Percentiles rank a stretch among this genome's conserved stretches.
Conservation (phyloP, 2,797 vertebrate species). For the Heterohyrax brucei region DNA sequence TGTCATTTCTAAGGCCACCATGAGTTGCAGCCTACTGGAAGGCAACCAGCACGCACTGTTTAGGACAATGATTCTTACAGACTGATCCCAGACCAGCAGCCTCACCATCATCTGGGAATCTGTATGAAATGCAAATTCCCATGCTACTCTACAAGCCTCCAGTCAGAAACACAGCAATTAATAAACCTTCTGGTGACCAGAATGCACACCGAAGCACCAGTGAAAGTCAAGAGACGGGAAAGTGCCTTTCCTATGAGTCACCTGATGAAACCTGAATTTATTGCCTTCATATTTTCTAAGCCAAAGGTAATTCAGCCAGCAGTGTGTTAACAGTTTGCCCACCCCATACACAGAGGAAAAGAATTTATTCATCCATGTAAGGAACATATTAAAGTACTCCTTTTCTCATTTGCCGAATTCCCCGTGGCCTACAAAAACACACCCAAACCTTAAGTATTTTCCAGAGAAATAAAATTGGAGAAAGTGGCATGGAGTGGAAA, state of each 20-base stretch:
- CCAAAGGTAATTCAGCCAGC: constrained; percentile 78
- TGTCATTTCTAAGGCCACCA: not conserved
- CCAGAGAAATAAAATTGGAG: constrained; percentile 41
- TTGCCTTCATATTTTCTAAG: constrained; percentile 77
- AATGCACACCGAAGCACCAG: not conserved
- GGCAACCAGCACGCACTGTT: not conserved
- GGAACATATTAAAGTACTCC: constrained; percentile 7
- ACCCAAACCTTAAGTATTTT: constrained; percentile 76
- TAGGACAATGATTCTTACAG: not conserved
- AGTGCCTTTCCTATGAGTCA: constrained; percentile 62
- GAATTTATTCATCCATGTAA: constrained; percentile 20
- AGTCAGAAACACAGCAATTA: not conserved
- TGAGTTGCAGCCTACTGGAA: not conserved
- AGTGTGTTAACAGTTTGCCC: constrained; percentile 59
- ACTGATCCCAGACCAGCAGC: not conserved
- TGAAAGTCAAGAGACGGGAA: not conserved
- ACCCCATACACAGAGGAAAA: constrained; percentile 34
- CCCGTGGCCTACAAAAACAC: constrained; percentile 40
- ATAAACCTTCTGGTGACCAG: not conserved
- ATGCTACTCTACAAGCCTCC: not conserved
- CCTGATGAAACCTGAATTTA: constrained; percentile 68
- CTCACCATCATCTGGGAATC: not conserved
- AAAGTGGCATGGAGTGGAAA: constrained; percentile 69
- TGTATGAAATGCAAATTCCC: not conserved
- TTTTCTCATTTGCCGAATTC: constrained; percentile 68